These are phyloP conservation scores for Sesia bembeciformis DNA, from an alignment of 2,888 invertebrate species.

Conservation along the genomic window DNA sequence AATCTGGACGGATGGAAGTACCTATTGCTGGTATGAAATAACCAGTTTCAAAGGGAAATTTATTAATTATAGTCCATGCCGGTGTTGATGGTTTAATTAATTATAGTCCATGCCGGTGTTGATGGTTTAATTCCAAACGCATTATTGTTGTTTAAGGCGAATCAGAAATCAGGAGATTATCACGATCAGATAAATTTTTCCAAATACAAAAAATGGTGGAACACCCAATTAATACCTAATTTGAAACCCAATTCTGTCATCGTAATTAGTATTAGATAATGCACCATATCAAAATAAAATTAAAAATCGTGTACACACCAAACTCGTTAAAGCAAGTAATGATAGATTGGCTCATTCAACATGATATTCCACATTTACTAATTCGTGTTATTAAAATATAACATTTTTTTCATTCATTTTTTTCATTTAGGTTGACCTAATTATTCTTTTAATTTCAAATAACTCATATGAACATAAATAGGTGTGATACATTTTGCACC, in stretches of 20 bases:
- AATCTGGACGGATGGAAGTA: neutral
- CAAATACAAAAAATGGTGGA: slow-evolving; percentile 5
- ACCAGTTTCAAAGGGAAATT: neutral
- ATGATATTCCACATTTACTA: slow-evolving; percentile 6
- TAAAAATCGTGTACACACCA: slow-evolving; percentile 1
- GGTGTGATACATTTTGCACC: too few relatives aligned
- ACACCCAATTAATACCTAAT: slow-evolving; percentile 4
- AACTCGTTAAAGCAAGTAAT: slow-evolving; percentile 6
- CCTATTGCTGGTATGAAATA: neutral
- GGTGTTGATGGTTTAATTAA: slow-evolving; percentile 2
- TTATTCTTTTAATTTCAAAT: too few relatives aligned
- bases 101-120: slow-evolving; percentile 3
- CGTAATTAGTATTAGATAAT: too few relatives aligned
- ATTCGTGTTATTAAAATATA: slow-evolving; percentile 3
- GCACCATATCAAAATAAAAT: slow-evolving; percentile 5
- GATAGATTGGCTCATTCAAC: slow-evolving; percentile 6
- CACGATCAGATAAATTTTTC: neutral
- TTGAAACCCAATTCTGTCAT: slow-evolving; percentile 5
- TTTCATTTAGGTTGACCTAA: too few relatives aligned
- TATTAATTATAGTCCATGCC: slow-evolving; percentile 1
- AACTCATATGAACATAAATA: too few relatives aligned
- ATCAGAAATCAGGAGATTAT: neutral
- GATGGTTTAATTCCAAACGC: slow-evolving; percentile 7
- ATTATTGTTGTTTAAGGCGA: neutral
- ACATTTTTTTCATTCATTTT: slow-evolving; percentile 3